These are phyloP conservation scores for Cryptus armator DNA, from an alignment of 2,888 invertebrate species.

Conservation along the genomic window DNA sequence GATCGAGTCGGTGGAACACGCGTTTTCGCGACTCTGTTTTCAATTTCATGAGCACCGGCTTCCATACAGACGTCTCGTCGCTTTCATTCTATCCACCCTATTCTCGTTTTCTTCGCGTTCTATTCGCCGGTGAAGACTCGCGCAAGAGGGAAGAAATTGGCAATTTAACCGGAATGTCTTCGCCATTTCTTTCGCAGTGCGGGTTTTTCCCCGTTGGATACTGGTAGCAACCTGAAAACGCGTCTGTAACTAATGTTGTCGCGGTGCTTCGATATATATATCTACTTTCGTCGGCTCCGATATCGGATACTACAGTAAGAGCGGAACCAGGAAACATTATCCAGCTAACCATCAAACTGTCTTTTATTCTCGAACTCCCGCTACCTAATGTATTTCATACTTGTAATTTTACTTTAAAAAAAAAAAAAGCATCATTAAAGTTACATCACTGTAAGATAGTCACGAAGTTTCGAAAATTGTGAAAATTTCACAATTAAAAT, in stretches of 20 bases:
- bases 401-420: background rate
- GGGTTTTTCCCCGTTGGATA: conserved; percentile 2
- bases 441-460: too few species aligned
- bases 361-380: background rate
- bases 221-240: conserved; percentile 30
- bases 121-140: conserved; percentile 46
- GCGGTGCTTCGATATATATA: conserved; percentile 35
- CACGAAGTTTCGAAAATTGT: too few species aligned
- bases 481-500: too few species aligned
- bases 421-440: too few species aligned
- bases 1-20: conserved; percentile 38
- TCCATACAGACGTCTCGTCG: background rate
- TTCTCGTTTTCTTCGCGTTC: background rate
- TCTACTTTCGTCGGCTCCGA: conserved; percentile 12
- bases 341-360: conserved; percentile 21
- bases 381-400: background rate
- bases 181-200: conserved; percentile 54
- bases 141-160: conserved; percentile 73
- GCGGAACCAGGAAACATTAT: conserved; percentile 14
- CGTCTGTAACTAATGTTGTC: conserved; percentile 72
- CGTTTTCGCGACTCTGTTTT: conserved; percentile 63
- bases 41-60: conserved; percentile 68
- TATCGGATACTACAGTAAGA: conserved; percentile 36
- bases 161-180: conserved; percentile 73
- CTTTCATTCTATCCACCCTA: conserved; percentile 15